A percentile compares a stretch with the other conserved stretches of the same genome.
These are phyloP conservation scores for Petaurus breviceps DNA, from an alignment of 2,113 vertebrate species.

Conservation along the genomic window DNA sequence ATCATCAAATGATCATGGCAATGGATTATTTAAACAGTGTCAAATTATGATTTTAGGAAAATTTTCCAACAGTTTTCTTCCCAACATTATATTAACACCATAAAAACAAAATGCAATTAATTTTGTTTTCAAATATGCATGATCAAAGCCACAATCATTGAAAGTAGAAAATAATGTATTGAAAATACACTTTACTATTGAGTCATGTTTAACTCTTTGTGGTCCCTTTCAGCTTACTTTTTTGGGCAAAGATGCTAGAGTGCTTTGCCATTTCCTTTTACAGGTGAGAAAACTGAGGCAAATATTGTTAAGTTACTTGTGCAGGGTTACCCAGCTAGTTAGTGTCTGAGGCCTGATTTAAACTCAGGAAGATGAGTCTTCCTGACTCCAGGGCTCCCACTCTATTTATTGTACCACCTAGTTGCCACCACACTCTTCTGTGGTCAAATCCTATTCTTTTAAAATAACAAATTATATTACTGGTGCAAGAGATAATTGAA, in stretches of 20 bases:
- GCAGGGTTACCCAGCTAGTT: neutral
- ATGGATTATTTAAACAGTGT: slow-evolving; percentile 46
- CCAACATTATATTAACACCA: neutral
- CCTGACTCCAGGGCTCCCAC: too few relatives aligned
- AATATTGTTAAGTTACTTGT: neutral
- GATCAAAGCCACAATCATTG: slow-evolving; percentile 50
- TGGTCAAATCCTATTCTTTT: too few relatives aligned
- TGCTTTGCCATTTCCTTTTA: too few relatives aligned
- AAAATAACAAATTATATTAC: too few relatives aligned
- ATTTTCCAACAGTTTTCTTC: slow-evolving; percentile 47
- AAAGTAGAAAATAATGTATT: slow-evolving; percentile 39
- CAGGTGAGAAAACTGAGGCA: neutral
- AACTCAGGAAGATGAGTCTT: too few relatives aligned
- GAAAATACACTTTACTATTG: slow-evolving; percentile 22
- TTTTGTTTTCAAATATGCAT: slow-evolving; percentile 57
- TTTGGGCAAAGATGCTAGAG: neutral
- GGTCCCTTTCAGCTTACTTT: neutral
- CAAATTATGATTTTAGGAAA: slow-evolving; percentile 22
- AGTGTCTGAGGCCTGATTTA: too few relatives aligned
- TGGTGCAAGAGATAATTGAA: too few relatives aligned
- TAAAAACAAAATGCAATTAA: slow-evolving; percentile 42
- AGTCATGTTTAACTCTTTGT: neutral
- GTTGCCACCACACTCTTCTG: too few relatives aligned
- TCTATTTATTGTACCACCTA: too few relatives aligned
- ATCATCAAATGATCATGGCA: slow-evolving; percentile 50